Percentiles rank a stretch among this genome's conserved stretches.
Evolutionary conservation across 1,140 invertebrate genomes (phyloP).

Genomic region (Anastrepha obliqua): DNA sequence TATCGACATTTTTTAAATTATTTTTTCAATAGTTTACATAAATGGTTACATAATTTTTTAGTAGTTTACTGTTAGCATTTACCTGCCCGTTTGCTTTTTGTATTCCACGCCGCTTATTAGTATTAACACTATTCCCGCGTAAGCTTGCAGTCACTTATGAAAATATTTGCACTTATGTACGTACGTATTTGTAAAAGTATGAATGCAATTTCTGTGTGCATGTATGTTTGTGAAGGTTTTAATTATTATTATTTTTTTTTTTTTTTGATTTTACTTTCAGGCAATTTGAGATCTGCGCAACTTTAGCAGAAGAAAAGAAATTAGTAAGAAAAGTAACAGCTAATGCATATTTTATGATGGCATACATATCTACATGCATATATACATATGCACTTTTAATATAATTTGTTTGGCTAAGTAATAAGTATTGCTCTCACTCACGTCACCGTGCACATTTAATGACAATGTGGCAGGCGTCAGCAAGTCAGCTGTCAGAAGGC

Average conservation of each 20-base stretch:
- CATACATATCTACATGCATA: background rate
- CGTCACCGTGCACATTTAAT: background rate
- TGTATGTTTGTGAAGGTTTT: background rate
- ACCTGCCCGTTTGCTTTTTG: too few species aligned
- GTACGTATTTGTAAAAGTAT: too few species aligned
- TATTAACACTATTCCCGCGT: too few species aligned
- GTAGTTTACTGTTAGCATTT: too few species aligned
- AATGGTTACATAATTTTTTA: too few species aligned
- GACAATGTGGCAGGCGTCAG: slow-evolving; percentile 19
- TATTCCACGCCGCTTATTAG: too few species aligned
- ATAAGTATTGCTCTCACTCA: background rate
- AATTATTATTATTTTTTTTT: background rate
- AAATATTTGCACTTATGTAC: too few species aligned
- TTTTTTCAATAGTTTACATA: too few species aligned
- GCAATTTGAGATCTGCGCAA: slow-evolving; percentile 26
- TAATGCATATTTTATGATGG: background rate
- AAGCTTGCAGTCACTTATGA: too few species aligned
- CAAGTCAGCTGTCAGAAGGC: background rate
- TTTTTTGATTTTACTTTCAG: background rate
- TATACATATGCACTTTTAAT: background rate
- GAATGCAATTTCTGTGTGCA: too few species aligned
- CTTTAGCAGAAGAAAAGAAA: background rate
- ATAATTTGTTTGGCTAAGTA: background rate
- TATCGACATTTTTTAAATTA: too few species aligned
- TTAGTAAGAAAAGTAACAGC: background rate